Evolutionary conservation across 2,888 invertebrate genomes (phyloP).

Genomic region (Dolichopus griseipennis): DNA sequence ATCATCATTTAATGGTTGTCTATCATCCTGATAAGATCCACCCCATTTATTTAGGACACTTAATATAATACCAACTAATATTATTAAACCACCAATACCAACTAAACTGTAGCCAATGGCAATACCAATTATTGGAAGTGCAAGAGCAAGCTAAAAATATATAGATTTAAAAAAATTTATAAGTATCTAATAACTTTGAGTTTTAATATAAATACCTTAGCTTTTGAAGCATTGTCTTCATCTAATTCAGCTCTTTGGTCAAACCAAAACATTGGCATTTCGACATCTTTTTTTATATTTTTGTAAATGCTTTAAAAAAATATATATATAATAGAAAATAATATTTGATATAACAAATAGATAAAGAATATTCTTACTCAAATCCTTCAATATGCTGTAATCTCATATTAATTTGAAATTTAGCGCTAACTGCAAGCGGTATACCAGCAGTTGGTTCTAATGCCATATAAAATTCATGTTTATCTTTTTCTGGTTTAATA

Average conservation of each 20-base stretch:
- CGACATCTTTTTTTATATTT: slow-evolving; percentile 44
- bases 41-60: slow-evolving; percentile 36
- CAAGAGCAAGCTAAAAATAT: slow-evolving; percentile 32
- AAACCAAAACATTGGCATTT: slow-evolving; percentile 72
- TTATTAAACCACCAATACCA: slow-evolving; percentile 31
- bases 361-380: slow-evolving; percentile 43
- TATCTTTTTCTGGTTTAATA: slow-evolving; percentile 52
- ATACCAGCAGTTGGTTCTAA: slow-evolving; percentile 71
- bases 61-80: slow-evolving; percentile 32
- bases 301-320: slow-evolving; percentile 48
- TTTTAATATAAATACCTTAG: slow-evolving; percentile 29
- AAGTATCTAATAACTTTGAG: neutral
- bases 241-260: slow-evolving; percentile 55
- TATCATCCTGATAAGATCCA: neutral
- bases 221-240: slow-evolving; percentile 47
- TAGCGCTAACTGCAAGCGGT: slow-evolving; percentile 63
- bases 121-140: slow-evolving; percentile 33
- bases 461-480: slow-evolving; percentile 57
- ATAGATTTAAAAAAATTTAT: neutral
- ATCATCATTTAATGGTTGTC: neutral
- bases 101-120: slow-evolving; percentile 33
- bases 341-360: neutral
- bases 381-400: slow-evolving; percentile 47
- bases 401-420: slow-evolving; percentile 67
- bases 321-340: slow-evolving; percentile 4